phyloP scores from a whole-genome alignment of 2,113 vertebrate species.

The Tapirus terrestris region DNA sequence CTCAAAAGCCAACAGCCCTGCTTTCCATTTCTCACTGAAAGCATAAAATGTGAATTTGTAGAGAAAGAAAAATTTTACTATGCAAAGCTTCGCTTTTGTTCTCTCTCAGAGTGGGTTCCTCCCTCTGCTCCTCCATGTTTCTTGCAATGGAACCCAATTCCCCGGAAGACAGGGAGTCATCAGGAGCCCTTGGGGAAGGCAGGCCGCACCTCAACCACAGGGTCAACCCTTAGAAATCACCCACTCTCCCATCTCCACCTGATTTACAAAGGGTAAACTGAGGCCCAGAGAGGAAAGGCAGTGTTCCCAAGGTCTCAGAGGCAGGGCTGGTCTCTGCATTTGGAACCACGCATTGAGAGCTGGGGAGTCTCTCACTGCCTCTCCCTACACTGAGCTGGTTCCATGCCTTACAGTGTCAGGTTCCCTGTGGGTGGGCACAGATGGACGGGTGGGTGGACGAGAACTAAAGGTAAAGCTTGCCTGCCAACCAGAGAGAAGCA shows the following conservation, averaged over 20 bases:
- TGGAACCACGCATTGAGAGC: fast-evolving
- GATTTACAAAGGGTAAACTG: neutral
- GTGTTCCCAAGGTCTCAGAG: neutral
- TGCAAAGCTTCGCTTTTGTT: neutral
- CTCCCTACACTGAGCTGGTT: fast-evolving
- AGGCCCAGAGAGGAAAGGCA: neutral
- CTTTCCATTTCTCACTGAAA: constrained; percentile 69
- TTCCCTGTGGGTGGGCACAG: neutral
- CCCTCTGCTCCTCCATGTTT: neutral
- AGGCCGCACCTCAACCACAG: neutral
- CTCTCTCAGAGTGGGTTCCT: neutral
- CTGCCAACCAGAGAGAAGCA: neutral
- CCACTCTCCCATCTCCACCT: no score
- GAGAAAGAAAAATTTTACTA: neutral
- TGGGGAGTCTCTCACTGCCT: fast-evolving
- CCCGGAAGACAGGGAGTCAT: neutral
- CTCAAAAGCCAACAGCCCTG: constrained; percentile 55
- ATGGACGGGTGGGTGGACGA: neutral
- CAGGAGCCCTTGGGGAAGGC: neutral
- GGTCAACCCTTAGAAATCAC: neutral
- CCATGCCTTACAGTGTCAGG: fast-evolving
- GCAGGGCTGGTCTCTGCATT: fast-evolving
- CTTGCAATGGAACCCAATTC: neutral
- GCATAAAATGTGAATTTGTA: neutral
- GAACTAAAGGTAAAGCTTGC: neutral